Evolutionary conservation across 2,888 invertebrate species (phyloP).

Genomic region (Pecten maximus): DNA sequence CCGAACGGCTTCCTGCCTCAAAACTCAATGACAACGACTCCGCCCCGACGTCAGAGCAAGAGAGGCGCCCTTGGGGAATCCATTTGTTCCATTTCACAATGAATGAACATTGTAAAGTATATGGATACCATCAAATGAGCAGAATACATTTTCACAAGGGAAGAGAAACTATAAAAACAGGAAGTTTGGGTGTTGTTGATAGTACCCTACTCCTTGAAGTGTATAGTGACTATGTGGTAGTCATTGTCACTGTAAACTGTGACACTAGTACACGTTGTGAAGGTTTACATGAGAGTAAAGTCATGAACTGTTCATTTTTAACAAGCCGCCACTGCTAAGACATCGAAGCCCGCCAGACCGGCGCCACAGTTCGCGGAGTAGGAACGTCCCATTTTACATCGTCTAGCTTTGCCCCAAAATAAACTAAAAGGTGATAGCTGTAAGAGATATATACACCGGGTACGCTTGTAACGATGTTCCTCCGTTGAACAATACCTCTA

Average conservation of each 20-base stretch:
- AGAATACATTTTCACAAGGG: conserved; percentile 16
- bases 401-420: neutral
- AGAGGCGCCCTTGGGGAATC: conserved; percentile 23
- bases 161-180: neutral
- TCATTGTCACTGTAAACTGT: neutral
- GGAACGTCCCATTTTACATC: neutral
- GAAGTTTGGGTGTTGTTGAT: neutral
- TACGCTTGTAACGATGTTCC: neutral
- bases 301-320: conserved; percentile 15
- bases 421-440: neutral
- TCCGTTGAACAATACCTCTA: neutral
- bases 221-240: neutral
- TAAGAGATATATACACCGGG: conserved; percentile 8
- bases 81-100: conserved; percentile 15
- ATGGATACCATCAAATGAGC: conserved; percentile 28
- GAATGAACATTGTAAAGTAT: conserved; percentile 20
- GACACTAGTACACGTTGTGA: neutral
- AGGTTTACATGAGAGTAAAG: neutral
- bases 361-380: conserved; percentile 8
- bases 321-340: neutral
- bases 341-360: neutral
- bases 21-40: conserved; percentile 43
- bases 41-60: conserved; percentile 42
- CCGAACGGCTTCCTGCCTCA: conserved; percentile 39
- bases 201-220: neutral